Conservation (phyloP, 2,797 vertebrate species). For the Natrix natrix region DNA sequence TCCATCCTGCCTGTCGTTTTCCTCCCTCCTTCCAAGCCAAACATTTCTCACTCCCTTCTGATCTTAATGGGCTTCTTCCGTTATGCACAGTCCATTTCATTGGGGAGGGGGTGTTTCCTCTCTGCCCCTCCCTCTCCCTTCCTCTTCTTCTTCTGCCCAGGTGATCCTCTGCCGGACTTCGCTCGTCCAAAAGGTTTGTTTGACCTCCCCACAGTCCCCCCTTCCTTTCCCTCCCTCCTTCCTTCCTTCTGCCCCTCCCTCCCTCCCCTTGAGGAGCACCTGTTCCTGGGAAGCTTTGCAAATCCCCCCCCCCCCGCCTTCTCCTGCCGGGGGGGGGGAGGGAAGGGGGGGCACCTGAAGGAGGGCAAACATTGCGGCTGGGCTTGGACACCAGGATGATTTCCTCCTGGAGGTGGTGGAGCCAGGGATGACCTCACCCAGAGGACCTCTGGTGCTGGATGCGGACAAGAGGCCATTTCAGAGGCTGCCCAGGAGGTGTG, state of each 20-base stretch:
- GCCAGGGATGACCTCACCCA: constrained; percentile 40
- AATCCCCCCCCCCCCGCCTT: accelerated
- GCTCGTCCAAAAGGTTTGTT: background rate
- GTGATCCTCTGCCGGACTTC: background rate
- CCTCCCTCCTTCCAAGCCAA: too few relatives aligned
- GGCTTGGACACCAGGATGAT: constrained; percentile 27
- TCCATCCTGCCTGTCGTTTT: background rate
- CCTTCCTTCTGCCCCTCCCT: too few relatives aligned
- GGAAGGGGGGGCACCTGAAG: constrained; percentile 27
- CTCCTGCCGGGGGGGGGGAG: background rate
- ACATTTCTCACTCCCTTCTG: background rate
- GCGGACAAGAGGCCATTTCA: constrained; percentile 30
- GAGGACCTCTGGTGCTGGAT: constrained; percentile 27
- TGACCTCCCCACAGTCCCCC: too few relatives aligned
- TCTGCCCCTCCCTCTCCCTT: too few relatives aligned
- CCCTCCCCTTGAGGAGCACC: background rate
- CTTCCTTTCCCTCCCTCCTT: too few relatives aligned
- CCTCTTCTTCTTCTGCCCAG: too few relatives aligned
- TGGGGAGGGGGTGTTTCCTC: background rate
- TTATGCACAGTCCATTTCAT: too few relatives aligned
- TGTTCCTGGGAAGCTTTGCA: background rate
- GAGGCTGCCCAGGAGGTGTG: background rate
- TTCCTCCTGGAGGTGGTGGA: constrained; percentile 44
- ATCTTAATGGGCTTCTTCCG: background rate
- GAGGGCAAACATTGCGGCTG: constrained; percentile 16